Conservation (phyloP, 2,113 vertebrate genomes). For the Phalacrocorax pelagicus region DNA sequence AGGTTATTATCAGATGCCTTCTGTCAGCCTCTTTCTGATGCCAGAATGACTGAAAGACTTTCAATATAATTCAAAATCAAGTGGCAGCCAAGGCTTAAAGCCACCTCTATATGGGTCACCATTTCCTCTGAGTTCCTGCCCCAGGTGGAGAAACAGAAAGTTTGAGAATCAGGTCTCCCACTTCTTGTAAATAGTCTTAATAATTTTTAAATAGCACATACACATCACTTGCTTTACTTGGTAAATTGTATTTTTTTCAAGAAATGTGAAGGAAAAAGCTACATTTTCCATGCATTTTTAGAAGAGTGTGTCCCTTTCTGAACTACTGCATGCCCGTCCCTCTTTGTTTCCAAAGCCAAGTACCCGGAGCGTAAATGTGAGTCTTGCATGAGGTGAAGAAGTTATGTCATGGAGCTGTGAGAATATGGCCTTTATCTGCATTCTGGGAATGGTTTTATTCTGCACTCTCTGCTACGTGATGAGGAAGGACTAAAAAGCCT, state of each 20-base stretch:
- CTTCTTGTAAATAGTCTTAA: rapidly evolving
- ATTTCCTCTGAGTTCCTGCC: not conserved
- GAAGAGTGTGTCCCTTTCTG: not conserved
- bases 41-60: not conserved
- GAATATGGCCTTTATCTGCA: slow-evolving; percentile 66
- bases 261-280: not conserved
- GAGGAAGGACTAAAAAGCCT: slow-evolving; percentile 62
- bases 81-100: not conserved
- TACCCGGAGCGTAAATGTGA: not conserved
- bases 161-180: not conserved
- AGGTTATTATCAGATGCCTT: not conserved
- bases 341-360: slow-evolving; percentile 17
- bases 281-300: not conserved
- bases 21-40: not conserved
- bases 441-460: slow-evolving; percentile 67
- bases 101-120: not conserved
- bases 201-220: not conserved
- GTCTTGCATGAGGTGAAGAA: slow-evolving; percentile 43
- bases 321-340: not conserved
- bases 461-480: slow-evolving; percentile 35
- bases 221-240: not conserved
- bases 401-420: slow-evolving; percentile 44
- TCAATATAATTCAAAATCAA: not conserved
- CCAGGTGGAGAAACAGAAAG: not conserved
- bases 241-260: not conserved